phyloP scores from a whole-genome alignment of 2,888 invertebrate species.

The Subacronicta megacephala region DNA sequence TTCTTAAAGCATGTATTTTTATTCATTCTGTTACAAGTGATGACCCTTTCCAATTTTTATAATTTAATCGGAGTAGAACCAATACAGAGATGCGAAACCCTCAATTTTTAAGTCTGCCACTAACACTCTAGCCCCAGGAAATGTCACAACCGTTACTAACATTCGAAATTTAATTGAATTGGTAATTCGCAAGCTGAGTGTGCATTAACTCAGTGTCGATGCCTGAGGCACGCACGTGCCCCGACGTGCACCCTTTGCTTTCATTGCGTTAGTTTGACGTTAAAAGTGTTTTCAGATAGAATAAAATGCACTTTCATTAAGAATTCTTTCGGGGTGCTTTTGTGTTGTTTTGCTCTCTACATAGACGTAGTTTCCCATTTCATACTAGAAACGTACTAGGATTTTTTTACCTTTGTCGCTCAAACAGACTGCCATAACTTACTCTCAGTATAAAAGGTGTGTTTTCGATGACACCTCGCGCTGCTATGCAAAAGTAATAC shows the following conservation, averaged over 20 bases:
- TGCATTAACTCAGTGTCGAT: slow-evolving; percentile 50
- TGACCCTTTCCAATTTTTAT: neutral
- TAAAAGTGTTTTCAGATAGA: slow-evolving; percentile 65
- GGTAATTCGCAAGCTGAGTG: slow-evolving; percentile 50
- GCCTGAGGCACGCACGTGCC: slow-evolving; percentile 69
- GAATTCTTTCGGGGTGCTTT: slow-evolving; percentile 28
- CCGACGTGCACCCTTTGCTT: slow-evolving; percentile 50
- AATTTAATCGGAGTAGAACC: slow-evolving; percentile 11
- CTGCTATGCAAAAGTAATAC: too few species aligned
- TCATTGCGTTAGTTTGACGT: slow-evolving; percentile 64
- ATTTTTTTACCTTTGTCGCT: slow-evolving; percentile 11
- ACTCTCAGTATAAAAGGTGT: slow-evolving; percentile 2
- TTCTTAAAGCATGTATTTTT: too few species aligned
- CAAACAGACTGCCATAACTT: slow-evolving; percentile 44
- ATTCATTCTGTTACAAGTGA: slow-evolving; percentile 2
- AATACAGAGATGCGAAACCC: slow-evolving; percentile 31
- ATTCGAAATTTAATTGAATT: slow-evolving; percentile 63
- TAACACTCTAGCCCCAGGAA: slow-evolving; percentile 48
- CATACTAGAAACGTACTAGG: neutral
- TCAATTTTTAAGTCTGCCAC: slow-evolving; percentile 41
- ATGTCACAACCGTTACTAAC: slow-evolving; percentile 55
- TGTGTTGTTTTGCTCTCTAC: slow-evolving; percentile 22
- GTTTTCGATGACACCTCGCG: slow-evolving; percentile 13
- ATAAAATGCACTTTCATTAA: slow-evolving; percentile 50
- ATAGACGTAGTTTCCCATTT: slow-evolving; percentile 8